Evolutionary conservation across 2,888 invertebrate genomes (phyloP), one percentile per base, ranked within the genome.

Genomic region (Drosophila falleni): DNA sequence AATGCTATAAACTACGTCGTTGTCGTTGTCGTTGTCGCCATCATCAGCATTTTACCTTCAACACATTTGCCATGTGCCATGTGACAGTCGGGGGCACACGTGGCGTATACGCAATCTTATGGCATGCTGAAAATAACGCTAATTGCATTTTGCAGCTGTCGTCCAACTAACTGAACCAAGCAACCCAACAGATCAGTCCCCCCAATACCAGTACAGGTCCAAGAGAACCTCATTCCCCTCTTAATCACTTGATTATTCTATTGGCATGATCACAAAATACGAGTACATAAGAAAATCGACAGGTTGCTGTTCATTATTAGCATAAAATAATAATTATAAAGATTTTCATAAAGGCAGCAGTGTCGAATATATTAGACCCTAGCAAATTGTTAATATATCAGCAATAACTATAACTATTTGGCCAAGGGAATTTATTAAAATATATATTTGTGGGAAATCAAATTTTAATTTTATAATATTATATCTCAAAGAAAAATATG

Each of bases 1-100:
- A 87, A 87, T 84, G 87, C 75, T 83, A 87, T 72, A 81, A 81
- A 85, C 83, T 85, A 87, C 88, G 83, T 83, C 72, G 82, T 73
- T 26, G 51, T 26, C 35, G 46, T 13, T 55, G 73, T 51, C 23
- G 51, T 51, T 26, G 51, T 26, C 35, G 46, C 15, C 51, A 37
- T 26, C 53, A 51, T n/a, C 61, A 53, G 53, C 26, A 37, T 67
- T 69, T 81, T 67, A 86, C 86, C 84, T 80, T 88, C 88, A 84
- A 78, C 88, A 65, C 60, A 60, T 61, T 50, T 33, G 23, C 44
- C 11, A 49, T 42, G 33, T 33, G 23, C 44, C 11, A 49, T 42
- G 33, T 46, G 42, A 13, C 39, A 46, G 26, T 47, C 42, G 71
- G 61, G 61, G 76, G 55, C 65, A 68, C 70, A 83, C 71, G 69